These are phyloP conservation scores for Bostrychus sinensis DNA, from an alignment of 2,113 vertebrate species.

Conservation along the genomic window DNA sequence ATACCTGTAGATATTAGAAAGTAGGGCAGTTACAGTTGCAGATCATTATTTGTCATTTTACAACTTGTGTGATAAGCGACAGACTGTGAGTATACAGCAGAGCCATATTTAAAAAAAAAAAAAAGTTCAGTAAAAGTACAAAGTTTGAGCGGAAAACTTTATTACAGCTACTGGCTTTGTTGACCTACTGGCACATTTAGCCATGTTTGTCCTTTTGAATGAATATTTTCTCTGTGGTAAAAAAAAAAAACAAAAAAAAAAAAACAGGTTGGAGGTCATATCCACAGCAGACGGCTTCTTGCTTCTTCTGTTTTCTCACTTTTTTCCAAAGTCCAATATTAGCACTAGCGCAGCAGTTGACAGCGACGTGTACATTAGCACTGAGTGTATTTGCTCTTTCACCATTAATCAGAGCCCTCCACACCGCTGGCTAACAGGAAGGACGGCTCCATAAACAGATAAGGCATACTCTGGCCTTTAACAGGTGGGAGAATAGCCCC, in stretches of 20 bases:
- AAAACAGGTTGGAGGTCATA: constrained; percentile 32
- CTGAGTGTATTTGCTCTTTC: constrained; percentile 72
- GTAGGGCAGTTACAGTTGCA: no score
- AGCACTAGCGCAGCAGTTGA: constrained; percentile 53
- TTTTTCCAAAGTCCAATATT: constrained; percentile 66
- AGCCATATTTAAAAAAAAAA: constrained; percentile 56
- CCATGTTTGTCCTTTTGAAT: constrained; percentile 45
- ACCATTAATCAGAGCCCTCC: constrained; percentile 74
- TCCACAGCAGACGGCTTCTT: constrained; percentile 32
- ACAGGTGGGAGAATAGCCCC: constrained; percentile 33
- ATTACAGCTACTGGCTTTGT: constrained; percentile 63
- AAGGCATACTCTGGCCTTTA: constrained; percentile 47
- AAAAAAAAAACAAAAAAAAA: no score
- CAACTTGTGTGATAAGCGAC: constrained; percentile 59
- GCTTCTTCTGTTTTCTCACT: constrained; percentile 35
- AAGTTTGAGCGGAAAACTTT: constrained; percentile 55
- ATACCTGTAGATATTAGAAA: no score
- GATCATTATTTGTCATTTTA: constrained; percentile 53
- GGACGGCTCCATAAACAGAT: constrained; percentile 60
- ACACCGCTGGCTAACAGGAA: constrained; percentile 63
- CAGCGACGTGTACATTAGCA: constrained; percentile 61
- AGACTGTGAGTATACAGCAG: constrained; percentile 47
- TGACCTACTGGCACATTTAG: constrained; percentile 41
- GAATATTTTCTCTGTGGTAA: constrained; percentile 41
- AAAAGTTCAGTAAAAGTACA: constrained; percentile 23